Base-by-base conservation (phyloP, 1,140 invertebrate genomes). In the Zophobas morio region DNA sequence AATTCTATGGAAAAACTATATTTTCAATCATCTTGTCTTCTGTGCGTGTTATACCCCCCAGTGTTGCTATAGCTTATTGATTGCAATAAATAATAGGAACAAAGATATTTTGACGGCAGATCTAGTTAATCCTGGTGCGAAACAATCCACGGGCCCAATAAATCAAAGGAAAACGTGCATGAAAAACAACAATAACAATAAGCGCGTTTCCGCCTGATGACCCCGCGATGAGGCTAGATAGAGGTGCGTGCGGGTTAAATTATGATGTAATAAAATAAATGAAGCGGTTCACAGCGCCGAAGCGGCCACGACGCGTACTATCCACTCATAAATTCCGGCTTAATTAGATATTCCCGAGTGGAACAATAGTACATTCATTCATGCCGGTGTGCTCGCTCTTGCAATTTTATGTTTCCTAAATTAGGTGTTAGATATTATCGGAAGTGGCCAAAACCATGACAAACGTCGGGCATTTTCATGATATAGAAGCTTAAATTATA, bases 341-440 rank as follows among this genome's bases (percentile, higher is more conserved):
- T 66, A 66, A 66, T 66, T 66, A 66, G 60, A 66, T 66, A 66
- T 66, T 66, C 60, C 60, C 37, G 60, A 66, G 6, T 42, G 39
- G 60, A 66, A 66, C 60, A 66, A 66, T 66, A 66, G 60, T 66
- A 66, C 60, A 66, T 66, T 66, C 60, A 66, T 66, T 66, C 60
- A 66, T 46, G 37, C 37, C 49, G 49, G 20, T 63, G 60, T 66
- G 60, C 60, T 42, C 60, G 56, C 35, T 60, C 56, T 60, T 42
- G 60, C 60, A 42, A 66, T 66, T 66, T 66, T 66, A 66, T 66
- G 39, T 66, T 66, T 66, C 60, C 60, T 66, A 66, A 66, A 66
- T 66, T 66, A 66, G 60, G 60, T 66, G 60, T 42, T 66, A 66
- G 60, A 66, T 66, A 42, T 66, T 40, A 66, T 66, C 60, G 37